Conservation (phyloP, 92 coral and sea anemone genomes). For the Parazoanthus atlanticus region DNA sequence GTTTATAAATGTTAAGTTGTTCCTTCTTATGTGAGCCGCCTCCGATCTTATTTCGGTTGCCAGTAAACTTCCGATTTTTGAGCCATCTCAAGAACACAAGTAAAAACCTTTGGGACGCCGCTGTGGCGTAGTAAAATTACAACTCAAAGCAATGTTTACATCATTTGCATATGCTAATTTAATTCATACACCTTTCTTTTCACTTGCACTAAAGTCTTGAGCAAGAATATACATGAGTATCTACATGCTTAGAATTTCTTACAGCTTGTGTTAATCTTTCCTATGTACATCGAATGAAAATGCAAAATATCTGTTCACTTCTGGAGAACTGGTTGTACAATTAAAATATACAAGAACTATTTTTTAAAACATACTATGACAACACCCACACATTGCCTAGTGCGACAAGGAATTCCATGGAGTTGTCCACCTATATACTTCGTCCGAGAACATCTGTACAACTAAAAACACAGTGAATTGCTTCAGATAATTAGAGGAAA, state of each 20-base stretch:
- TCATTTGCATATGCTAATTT: slow-evolving; percentile 40
- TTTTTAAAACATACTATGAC: not conserved
- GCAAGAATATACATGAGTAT: slow-evolving; percentile 33
- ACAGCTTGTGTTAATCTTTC: slow-evolving; percentile 20
- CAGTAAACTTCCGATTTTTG: not conserved
- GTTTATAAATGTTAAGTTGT: too few species aligned
- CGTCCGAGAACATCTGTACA: not conserved
- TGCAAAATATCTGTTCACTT: not conserved
- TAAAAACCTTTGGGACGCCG: not conserved
- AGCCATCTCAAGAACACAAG: not conserved
- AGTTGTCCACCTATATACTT: not conserved
- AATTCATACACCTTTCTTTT: slow-evolving; percentile 37
- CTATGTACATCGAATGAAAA: slow-evolving; percentile 33
- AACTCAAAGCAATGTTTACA: slow-evolving; percentile 35
- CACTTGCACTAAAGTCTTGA: slow-evolving; percentile 18
- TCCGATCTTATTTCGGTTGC: too few species aligned
- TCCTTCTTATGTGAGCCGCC: not conserved
- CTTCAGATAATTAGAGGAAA: not conserved
- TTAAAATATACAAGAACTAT: not conserved
- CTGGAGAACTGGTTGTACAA: not conserved
- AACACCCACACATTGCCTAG: slow-evolving; percentile 21
- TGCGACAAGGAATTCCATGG: not conserved
- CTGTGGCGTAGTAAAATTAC: slow-evolving; percentile 39
- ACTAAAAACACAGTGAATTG: slow-evolving; percentile 14
- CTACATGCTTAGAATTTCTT: slow-evolving; percentile 15